phyloP scores from a whole-genome alignment of 2,888 invertebrate species.

The Clanis bilineata region DNA sequence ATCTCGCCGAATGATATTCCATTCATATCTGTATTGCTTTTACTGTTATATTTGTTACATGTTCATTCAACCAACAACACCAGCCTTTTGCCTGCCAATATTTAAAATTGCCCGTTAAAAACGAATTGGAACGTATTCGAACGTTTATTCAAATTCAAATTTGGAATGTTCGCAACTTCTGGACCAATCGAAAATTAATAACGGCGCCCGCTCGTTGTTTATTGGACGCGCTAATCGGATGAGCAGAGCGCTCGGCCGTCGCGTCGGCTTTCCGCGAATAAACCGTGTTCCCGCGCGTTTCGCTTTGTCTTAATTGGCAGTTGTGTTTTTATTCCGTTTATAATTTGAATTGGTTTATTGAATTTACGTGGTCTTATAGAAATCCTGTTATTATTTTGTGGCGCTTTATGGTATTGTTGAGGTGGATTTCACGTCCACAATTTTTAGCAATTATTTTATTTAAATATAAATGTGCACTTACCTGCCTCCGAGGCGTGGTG shows the following conservation, averaged over 20 bases:
- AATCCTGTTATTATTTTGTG: background rate
- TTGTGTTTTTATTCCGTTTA: conserved; percentile 14
- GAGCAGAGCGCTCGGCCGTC: conserved; percentile 45
- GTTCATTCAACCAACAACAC: conserved; percentile 11
- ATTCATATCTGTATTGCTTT: conserved; percentile 26
- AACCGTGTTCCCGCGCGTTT: conserved; percentile 37
- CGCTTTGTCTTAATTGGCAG: conserved; percentile 41
- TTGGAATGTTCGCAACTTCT: conserved; percentile 45
- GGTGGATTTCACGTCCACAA: too few species aligned
- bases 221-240: conserved; percentile 68
- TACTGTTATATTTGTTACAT: conserved; percentile 8
- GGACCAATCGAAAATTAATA: conserved; percentile 71
- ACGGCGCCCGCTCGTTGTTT: conserved; percentile 55
- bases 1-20: conserved; percentile 20
- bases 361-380: background rate
- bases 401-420: background rate
- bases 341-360: conserved; percentile 7
- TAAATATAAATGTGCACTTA: too few species aligned
- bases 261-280: conserved; percentile 54
- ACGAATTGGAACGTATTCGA: conserved; percentile 13
- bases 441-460: too few species aligned
- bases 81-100: conserved; percentile 9
- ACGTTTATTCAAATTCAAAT: conserved; percentile 20
- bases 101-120: conserved; percentile 13
- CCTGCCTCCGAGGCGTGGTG: too few species aligned